Conservation (phyloP, 2,888 invertebrate species). For the Apotomis turbidana region DNA sequence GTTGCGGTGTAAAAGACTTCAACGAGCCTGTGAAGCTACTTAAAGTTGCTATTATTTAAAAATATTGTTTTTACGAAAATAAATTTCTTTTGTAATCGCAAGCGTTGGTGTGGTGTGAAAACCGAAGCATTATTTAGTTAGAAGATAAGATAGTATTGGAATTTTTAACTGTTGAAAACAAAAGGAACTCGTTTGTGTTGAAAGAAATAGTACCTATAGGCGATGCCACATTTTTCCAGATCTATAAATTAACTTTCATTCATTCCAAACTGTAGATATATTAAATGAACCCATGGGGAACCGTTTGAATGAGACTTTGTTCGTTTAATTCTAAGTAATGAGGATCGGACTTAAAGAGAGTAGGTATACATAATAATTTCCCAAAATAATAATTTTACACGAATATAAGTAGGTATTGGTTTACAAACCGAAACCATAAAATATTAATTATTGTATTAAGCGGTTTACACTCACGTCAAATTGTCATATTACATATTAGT, state of each 20-base stretch:
- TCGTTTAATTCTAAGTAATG: no score
- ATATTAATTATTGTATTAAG: no score
- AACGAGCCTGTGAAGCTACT: slow-evolving; percentile 22
- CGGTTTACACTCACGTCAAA: no score
- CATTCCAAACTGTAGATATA: background rate
- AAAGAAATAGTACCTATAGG: background rate
- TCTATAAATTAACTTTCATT: background rate
- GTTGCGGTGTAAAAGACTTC: slow-evolving; percentile 29
- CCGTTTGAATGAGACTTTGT: no score
- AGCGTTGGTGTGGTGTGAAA: slow-evolving; percentile 12
- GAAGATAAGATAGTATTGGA: slow-evolving; percentile 8
- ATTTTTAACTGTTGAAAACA: slow-evolving; percentile 9
- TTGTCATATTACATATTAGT: no score
- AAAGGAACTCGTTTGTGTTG: slow-evolving; percentile 1
- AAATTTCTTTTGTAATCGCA: background rate
- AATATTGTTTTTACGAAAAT: background rate
- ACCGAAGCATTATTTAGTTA: slow-evolving; percentile 11
- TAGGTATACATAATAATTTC: no score
- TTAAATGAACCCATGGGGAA: background rate
- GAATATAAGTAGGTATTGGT: no score
- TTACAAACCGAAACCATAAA: no score
- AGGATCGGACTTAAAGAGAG: no score
- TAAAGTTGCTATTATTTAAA: background rate
- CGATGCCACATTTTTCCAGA: slow-evolving; percentile 23
- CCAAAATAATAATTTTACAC: no score